Conservation (phyloP, 1,140 invertebrate genomes). For the Microvelia longipes region DNA sequence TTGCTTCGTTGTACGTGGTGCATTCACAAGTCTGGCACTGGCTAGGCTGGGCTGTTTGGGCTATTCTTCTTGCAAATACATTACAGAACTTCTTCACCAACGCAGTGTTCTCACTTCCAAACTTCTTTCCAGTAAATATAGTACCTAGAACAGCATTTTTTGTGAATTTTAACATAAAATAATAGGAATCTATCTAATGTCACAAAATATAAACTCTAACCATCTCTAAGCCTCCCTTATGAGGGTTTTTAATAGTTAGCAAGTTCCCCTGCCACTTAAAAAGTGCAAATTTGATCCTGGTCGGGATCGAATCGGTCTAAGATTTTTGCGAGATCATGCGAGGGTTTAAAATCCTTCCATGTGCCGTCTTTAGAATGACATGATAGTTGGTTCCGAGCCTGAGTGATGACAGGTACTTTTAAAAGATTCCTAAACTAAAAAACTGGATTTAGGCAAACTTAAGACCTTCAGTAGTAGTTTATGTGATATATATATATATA, state of each 20-base stretch:
- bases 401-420: too few species aligned
- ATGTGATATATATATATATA: too few species aligned
- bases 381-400: too few species aligned
- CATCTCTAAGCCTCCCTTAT: neutral
- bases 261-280: too few species aligned
- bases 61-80: conserved; percentile 52
- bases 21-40: conserved; percentile 59
- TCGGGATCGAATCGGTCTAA: too few species aligned
- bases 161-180: neutral
- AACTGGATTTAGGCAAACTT: too few species aligned
- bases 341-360: too few species aligned
- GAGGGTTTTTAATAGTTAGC: neutral
- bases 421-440: too few species aligned
- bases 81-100: conserved; percentile 47
- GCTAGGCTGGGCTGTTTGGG: conserved; percentile 40
- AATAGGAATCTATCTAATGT: neutral
- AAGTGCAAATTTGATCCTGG: too few species aligned
- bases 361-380: too few species aligned
- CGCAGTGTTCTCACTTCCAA: conserved; percentile 37
- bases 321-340: too few species aligned
- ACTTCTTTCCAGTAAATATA: conserved; percentile 44
- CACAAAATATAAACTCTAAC: neutral
- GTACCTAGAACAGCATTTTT: conserved; percentile 34
- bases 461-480: too few species aligned
- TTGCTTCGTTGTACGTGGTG: conserved; percentile 43